Base-by-base conservation (phyloP, 35 echinoderm and acorn worm species). In the Holothuria glaberrima region DNA sequence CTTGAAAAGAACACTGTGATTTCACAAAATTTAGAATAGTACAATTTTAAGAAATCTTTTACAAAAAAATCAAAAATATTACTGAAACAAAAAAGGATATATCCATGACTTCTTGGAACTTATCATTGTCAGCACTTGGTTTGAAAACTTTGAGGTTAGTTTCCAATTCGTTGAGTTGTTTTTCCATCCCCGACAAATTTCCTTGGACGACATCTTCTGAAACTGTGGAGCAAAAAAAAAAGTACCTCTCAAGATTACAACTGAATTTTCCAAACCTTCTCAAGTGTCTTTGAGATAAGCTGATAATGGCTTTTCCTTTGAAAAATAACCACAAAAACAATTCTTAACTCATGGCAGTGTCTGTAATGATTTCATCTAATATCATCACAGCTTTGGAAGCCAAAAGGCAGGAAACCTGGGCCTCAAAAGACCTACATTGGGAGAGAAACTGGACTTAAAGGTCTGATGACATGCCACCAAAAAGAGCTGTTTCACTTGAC, bases 41-140 rank as follows among this genome's bases (percentile, higher is more conserved):
- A 7, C 36, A 41, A 41, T 41, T 41, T 41, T 7, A 4, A 41
- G 36, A 41, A 41, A 41, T 7, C 7, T 4, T 41, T 4, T 41
- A 4, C 7, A 4, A 7, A 41, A 41, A 7, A 41, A 2, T 7
- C 25, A 22, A 30, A 69, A 69, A 69, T 27, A 27, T 12, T 2
- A 69, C 25, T 27, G 25, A 24, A 22, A 25, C 12, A 29, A 2
- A 30, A 90, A 98, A 98, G 96, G 96, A 98, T 98, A 98, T 98
- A 46, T 77, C 52, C 96, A 98, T 98, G 67, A 98, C 93, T 71
- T 92, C 90, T 58, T 94, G 86, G 75, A 98, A 98, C 62, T 41
- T 69, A 74, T 98, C 96, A 18, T 92, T 98, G 83, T 94, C 92
- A 77, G 90, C 57, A 29, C 71, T 86, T 58, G 93, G 90, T 85